Percentiles rank a stretch among this genome's conserved stretches.
These are phyloP conservation scores for Puntigrus tetrazona DNA, from an alignment of 2,113 vertebrate species.

Conservation along the genomic window DNA sequence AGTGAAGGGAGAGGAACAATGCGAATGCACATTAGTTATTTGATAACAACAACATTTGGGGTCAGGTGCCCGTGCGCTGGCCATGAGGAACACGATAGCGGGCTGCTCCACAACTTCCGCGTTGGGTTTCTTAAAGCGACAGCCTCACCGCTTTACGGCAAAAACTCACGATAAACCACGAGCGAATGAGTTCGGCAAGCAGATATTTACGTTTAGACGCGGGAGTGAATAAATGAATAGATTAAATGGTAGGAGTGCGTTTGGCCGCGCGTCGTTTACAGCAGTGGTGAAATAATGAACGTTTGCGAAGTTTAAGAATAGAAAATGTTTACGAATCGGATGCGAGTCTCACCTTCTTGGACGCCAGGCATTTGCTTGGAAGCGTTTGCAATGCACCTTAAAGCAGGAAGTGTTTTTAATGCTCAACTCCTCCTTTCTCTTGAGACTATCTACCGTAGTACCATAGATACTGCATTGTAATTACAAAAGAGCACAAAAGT, in stretches of 20 bases:
- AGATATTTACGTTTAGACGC: not conserved
- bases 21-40: not conserved
- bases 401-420: slow-evolving; percentile 44
- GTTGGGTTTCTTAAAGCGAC: not conserved
- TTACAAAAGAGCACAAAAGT: not conserved
- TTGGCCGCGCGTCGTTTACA: no score
- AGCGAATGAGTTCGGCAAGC: not conserved
- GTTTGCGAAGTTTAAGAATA: not conserved
- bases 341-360: slow-evolving; percentile 17
- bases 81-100: not conserved
- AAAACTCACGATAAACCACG: not conserved
- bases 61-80: not conserved
- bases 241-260: not conserved
- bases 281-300: not conserved
- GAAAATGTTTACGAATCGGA: not conserved
- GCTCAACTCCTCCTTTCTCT: slow-evolving; percentile 44
- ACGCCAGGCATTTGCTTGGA: not conserved
- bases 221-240: not conserved
- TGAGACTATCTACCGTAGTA: not conserved
- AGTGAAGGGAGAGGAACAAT: not conserved
- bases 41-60: not conserved
- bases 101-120: not conserved
- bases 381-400: not conserved
- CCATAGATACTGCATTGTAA: not conserved
- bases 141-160: no score